A percentile compares a stretch with the other conserved stretches of the same genome.
phyloP scores from a whole-genome alignment of 2,888 invertebrate genomes.

The Lepidochrysops patricia region DNA sequence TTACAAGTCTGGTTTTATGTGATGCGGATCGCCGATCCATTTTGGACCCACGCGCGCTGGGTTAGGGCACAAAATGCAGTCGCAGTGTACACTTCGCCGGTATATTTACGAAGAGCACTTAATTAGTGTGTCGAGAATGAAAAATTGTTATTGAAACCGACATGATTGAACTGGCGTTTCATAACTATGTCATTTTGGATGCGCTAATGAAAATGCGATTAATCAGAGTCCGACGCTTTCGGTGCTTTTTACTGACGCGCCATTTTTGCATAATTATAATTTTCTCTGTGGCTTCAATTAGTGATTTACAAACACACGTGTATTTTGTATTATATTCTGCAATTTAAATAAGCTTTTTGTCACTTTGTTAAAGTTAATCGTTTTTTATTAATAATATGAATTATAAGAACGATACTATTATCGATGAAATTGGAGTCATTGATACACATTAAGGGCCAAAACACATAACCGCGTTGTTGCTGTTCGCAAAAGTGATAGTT shows the following conservation, averaged over 20 bases:
- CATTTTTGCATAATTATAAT: neutral
- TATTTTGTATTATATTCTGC: too few relatives aligned
- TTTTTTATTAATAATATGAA: too few relatives aligned
- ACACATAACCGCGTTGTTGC: too few relatives aligned
- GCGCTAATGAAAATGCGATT: constrained; percentile 64
- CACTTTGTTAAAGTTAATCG: neutral
- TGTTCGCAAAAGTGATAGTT: too few relatives aligned
- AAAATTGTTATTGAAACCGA: constrained; percentile 73
- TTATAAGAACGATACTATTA: too few relatives aligned
- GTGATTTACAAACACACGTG: neutral
- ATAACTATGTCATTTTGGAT: constrained; percentile 72
- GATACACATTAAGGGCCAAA: too few relatives aligned
- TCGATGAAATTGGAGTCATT: too few relatives aligned
- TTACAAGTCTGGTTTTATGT: constrained; percentile 50
- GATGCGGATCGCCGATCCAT: constrained; percentile 32
- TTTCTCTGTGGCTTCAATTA: neutral
- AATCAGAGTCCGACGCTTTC: constrained; percentile 51
- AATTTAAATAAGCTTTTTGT: too few relatives aligned
- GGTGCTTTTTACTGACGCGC: constrained; percentile 32
- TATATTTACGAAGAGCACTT: constrained; percentile 71
- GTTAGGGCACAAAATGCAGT: constrained; percentile 38
- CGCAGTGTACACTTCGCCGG: constrained; percentile 30
- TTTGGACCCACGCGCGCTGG: constrained; percentile 30
- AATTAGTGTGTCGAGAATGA: constrained; percentile 73
- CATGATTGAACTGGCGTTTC: constrained; percentile 69